These are phyloP conservation scores for Agapostemon virescens DNA, from an alignment of 2,888 invertebrate genomes.

Conservation along the genomic window DNA sequence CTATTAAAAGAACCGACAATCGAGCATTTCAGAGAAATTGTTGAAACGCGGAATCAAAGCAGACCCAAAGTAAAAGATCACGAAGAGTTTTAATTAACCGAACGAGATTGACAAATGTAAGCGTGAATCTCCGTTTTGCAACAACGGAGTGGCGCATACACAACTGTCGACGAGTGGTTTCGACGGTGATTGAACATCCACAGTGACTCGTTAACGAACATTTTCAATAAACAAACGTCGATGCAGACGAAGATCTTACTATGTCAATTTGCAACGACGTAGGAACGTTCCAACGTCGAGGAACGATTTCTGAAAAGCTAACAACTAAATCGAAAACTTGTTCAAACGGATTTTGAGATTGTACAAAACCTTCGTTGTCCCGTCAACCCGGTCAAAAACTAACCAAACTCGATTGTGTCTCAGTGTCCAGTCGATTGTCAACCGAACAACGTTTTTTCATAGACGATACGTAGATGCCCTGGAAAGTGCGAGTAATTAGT, in stretches of 20 bases:
- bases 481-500: background rate
- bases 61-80: conserved; percentile 14
- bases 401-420: background rate
- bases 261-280: conserved; percentile 15
- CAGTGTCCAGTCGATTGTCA: background rate
- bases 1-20: background rate
- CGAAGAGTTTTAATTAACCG: background rate
- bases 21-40: background rate
- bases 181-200: background rate
- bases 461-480: conserved; percentile 10
- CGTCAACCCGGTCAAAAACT: background rate
- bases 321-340: conserved; percentile 5
- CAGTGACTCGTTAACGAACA: conserved; percentile 12
- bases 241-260: background rate
- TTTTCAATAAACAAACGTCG: conserved; percentile 17
- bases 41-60: background rate
- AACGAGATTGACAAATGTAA: background rate
- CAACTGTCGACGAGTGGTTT: conserved; percentile 14
- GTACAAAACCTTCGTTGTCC: conserved; percentile 12
- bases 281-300: too few relatives aligned
- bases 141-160: background rate
- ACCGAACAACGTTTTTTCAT: conserved; percentile 2
- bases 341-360: conserved; percentile 24
- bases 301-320: conserved; percentile 38
- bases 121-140: conserved; percentile 15